Conservation (phyloP, 2,888 invertebrate genomes). For the Amphipyra berbera region DNA sequence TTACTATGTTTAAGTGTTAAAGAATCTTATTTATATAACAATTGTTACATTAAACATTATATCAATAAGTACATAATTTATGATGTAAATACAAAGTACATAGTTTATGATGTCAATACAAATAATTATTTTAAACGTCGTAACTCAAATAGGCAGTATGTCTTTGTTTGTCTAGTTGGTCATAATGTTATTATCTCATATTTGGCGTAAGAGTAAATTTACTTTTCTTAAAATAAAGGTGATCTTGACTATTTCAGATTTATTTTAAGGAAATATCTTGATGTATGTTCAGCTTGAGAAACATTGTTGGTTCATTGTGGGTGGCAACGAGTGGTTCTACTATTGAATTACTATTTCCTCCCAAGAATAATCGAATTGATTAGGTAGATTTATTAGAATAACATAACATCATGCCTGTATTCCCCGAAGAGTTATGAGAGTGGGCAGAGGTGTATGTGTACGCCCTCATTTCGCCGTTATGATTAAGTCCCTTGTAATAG, state of each 20-base stretch:
- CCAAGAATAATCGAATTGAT: too few relatives aligned
- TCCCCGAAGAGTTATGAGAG: too few relatives aligned
- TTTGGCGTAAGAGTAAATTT: too few relatives aligned
- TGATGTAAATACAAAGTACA: not conserved
- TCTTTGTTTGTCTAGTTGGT: not conserved
- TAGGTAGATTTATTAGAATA: too few relatives aligned
- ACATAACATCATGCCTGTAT: too few relatives aligned
- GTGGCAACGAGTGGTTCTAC: too few relatives aligned
- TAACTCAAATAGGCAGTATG: not conserved
- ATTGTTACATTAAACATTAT: not conserved
- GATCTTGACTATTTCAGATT: not conserved
- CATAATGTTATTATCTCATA: too few relatives aligned
- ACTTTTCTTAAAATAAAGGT: not conserved
- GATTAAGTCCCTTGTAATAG: too few relatives aligned
- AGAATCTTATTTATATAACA: not conserved
- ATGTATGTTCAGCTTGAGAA: not conserved
- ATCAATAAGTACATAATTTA: slow-evolving; percentile 2
- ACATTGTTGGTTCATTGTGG: too few relatives aligned
- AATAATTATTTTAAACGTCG: slow-evolving; percentile 1
- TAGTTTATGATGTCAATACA: not conserved
- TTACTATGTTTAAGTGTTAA: not conserved
- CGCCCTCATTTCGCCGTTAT: too few relatives aligned
- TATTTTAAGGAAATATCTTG: not conserved
- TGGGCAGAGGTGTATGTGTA: too few relatives aligned
- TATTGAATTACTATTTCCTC: too few relatives aligned